Conservation (phyloP, 2,113 vertebrate species). For the Sphyrna mokarran region DNA sequence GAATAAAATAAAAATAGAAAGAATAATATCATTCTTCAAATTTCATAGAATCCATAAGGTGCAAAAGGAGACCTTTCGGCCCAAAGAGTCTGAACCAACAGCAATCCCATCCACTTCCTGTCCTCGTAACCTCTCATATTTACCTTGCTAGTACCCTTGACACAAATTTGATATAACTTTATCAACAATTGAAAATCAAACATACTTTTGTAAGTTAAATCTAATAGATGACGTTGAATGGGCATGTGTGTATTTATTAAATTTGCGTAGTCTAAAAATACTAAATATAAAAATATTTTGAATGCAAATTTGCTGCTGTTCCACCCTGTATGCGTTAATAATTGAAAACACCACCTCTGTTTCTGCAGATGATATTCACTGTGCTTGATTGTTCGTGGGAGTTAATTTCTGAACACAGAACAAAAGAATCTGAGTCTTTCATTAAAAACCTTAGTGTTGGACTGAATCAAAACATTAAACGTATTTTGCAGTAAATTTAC, state of each 20-base stretch:
- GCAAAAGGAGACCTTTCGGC: too few relatives aligned
- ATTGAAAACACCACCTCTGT: neutral
- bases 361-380: neutral
- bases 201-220: neutral
- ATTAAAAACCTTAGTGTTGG: neutral
- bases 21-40: neutral
- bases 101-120: too few relatives aligned
- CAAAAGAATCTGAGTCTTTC: neutral
- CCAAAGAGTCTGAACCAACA: too few relatives aligned
- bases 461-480: neutral
- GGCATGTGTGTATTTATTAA: neutral
- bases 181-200: neutral
- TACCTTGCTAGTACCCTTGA: too few relatives aligned
- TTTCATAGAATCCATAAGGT: too few relatives aligned
- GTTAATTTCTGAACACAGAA: neutral
- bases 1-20: neutral
- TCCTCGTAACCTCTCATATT: too few relatives aligned
- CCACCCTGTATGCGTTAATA: neutral
- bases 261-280: neutral
- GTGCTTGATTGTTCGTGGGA: neutral
- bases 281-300: neutral
- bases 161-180: neutral
- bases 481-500: neutral
- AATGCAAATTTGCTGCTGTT: neutral
- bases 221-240: neutral